These are phyloP conservation scores for Hippocampus mohnikei DNA, from an alignment of 2,113 vertebrate species.

Conservation along the genomic window DNA sequence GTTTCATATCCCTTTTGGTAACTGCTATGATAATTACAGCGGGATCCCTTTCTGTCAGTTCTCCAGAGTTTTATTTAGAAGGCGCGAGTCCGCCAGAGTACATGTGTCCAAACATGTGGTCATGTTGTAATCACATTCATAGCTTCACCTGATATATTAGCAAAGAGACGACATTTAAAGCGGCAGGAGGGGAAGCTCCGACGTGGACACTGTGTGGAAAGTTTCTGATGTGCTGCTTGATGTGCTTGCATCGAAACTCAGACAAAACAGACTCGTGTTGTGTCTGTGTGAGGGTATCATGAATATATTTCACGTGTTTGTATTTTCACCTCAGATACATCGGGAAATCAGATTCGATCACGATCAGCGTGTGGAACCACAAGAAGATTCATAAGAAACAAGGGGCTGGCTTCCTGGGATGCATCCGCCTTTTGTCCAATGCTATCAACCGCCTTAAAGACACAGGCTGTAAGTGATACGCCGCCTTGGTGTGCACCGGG, in stretches of 20 bases:
- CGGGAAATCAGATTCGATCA: constrained; percentile 96
- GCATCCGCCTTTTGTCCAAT: constrained; percentile 95
- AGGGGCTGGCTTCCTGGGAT: constrained; percentile 96
- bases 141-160: constrained; percentile 1
- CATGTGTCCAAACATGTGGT: constrained; percentile 50
- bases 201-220: not conserved
- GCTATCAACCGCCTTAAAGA: constrained; percentile 98
- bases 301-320: too few species aligned
- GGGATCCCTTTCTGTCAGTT: constrained; percentile 45
- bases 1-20: constrained; percentile 66
- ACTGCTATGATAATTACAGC: constrained; percentile 58
- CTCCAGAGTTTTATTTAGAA: constrained; percentile 45
- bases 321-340: constrained; percentile 80
- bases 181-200: not conserved
- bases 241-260: not conserved
- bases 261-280: not conserved
- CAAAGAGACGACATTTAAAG: not conserved
- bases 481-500: not conserved
- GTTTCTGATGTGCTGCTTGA: not conserved
- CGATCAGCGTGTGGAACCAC: constrained; percentile 98
- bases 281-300: not conserved
- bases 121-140: constrained; percentile 25
- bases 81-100: constrained; percentile 41
- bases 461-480: constrained; percentile 89
- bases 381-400: constrained; percentile 99